Percentiles rank a stretch among this genome's conserved stretches.
Conservation (phyloP, 2,888 invertebrate species). For the Ypsolopha scabrella region DNA sequence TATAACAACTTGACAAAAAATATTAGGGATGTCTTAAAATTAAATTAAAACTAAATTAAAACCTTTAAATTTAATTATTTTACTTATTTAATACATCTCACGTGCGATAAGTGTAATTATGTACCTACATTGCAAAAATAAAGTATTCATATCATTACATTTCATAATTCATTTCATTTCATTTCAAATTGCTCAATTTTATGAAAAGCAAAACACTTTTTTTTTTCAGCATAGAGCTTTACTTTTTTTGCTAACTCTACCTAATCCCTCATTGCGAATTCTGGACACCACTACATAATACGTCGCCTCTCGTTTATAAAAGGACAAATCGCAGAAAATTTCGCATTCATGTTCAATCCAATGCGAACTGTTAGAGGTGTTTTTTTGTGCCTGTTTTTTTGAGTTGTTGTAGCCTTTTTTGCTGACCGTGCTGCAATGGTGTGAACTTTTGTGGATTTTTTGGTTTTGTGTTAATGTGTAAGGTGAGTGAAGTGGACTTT, state of each 20-base stretch:
- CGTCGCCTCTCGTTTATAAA: slow-evolving; percentile 45
- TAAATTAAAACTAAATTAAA: no score
- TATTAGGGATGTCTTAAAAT: no score
- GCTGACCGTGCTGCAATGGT: background rate
- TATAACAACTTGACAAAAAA: no score
- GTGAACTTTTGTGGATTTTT: background rate
- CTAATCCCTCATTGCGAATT: slow-evolving; percentile 45
- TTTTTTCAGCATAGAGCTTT: no score
- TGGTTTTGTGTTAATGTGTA: background rate
- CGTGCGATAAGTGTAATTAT: no score
- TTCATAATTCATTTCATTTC: no score
- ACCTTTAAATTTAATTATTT: no score
- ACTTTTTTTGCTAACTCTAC: slow-evolving; percentile 35
- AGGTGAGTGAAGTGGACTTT: background rate
- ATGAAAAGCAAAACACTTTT: background rate
- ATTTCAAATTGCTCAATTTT: background rate
- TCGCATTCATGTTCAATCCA: slow-evolving; percentile 34
- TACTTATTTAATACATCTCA: no score
- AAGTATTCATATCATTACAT: no score
- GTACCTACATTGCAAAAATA: no score
- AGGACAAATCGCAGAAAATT: slow-evolving; percentile 35
- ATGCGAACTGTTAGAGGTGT: slow-evolving; percentile 20
- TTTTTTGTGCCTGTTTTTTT: slow-evolving; percentile 15
- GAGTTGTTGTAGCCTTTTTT: slow-evolving; percentile 13
- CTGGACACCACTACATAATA: slow-evolving; percentile 20